Evolutionary conservation across 2,888 invertebrate genomes (phyloP), one percentile per base, ranked within the genome.

Genomic region (Nysson spinosus): DNA sequence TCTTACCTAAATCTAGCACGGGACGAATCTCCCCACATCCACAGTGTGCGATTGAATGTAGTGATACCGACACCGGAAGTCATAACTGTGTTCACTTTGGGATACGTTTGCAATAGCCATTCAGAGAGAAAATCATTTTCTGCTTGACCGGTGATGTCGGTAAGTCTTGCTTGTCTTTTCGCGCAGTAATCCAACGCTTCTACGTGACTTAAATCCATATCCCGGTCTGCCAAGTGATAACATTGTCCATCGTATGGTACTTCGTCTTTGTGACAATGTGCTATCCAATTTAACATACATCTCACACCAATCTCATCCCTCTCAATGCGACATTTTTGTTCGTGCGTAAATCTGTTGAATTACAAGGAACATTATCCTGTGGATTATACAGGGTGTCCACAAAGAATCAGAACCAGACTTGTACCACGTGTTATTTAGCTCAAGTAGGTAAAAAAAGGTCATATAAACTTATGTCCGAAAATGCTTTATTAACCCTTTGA

Each of bases 51-150:
- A 37, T 85, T 84, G 54, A 87, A 65, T 1, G 85, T 83, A 1
- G 83, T 84, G 42, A 89, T 85, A 5, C 89, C 89, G 16, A 89
- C 80, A 11, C 89, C 89, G n/a, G 88, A 86, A 11, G 89, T 89
- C 83, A 89, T 87, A 4, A 89, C 74, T 20, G 86, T 83, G 1
- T 77, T 73, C 2, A 87, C 83, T 30, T 83, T 72, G 12, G 88
- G 87, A 52, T 86, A 72, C 16, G 54, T 77, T 24, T 84, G 83
- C 35, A 88, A 63, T 50, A 91, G 75, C 86, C 89, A 87, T 69
- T 89, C 89, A 6, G 90, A 90, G 14, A 91, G 67, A 72, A 90
- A 91, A 78, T 91, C 87, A 75, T 89, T 90, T 77, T 91, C 91
- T 26, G 82, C 82, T 80, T 89, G 87, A n/a, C 85, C 86, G 24